A percentile compares a stretch with the other conserved stretches of the same genome.
These are phyloP conservation scores for Danio aesculapii DNA, from an alignment of 2,797 vertebrate genomes.

Conservation along the genomic window DNA sequence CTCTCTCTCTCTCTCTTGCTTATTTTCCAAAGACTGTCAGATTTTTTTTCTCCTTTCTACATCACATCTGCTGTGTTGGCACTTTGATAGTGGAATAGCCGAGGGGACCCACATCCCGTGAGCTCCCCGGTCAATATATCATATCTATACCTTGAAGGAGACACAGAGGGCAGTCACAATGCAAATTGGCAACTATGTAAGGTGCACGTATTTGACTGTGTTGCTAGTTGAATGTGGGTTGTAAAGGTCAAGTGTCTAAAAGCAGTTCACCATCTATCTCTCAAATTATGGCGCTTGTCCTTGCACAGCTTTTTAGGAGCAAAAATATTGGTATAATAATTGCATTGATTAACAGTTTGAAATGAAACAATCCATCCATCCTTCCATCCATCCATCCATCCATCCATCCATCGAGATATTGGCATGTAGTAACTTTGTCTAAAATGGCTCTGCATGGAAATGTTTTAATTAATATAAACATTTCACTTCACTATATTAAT, in stretches of 20 bases:
- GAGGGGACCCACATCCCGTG: conserved; percentile 65
- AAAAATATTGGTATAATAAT: background rate
- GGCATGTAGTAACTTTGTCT: too few relatives aligned
- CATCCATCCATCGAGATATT: too few relatives aligned
- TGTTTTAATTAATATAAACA: too few relatives aligned
- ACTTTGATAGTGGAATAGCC: conserved; percentile 73
- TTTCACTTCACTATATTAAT: too few relatives aligned
- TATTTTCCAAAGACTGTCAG: conserved; percentile 32
- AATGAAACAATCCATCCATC: background rate
- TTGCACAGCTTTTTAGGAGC: background rate
- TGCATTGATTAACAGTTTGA: conserved; percentile 5
- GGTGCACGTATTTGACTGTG: conserved; percentile 64
- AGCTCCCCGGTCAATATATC: conserved; percentile 80
- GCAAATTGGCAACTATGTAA: conserved; percentile 73
- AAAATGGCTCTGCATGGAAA: too few relatives aligned
- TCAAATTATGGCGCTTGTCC: conserved; percentile 19
- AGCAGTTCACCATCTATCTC: conserved; percentile 30
- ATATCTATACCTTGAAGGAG: conserved; percentile 78
- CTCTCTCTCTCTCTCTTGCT: conserved; percentile 32
- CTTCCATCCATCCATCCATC: too few relatives aligned
- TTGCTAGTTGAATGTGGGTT: conserved; percentile 58
- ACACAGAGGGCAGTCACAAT: conserved; percentile 75
- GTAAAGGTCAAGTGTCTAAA: conserved; percentile 48
- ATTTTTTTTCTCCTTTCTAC: conserved; percentile 36
- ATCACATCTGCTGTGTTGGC: conserved; percentile 76